Percentiles rank a stretch among this genome's conserved stretches.
phyloP scores from a whole-genome alignment of 2,888 invertebrate genomes.

The Sericinus montela region DNA sequence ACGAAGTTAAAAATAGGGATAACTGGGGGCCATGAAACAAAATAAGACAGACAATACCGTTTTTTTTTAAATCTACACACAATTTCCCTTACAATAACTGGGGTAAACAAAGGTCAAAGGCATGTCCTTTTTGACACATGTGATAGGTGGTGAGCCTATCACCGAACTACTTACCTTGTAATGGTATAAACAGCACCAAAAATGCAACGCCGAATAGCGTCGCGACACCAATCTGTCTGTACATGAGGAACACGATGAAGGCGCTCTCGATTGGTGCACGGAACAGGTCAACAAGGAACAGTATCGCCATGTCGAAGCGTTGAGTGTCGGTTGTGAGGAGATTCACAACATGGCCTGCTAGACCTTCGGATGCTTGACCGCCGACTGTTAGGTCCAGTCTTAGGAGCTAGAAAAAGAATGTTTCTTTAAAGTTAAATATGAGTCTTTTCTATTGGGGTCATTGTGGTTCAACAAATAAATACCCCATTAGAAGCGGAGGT shows the following conservation, averaged over 20 bases:
- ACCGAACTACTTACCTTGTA: constrained; percentile 76
- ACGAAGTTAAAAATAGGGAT: no score
- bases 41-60: no score
- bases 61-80: no score
- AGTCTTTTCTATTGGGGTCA: no score
- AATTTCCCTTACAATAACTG: no score
- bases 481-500: no score
- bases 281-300: constrained; percentile 91
- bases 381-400: constrained; percentile 83
- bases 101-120: no score
- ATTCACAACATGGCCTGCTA: constrained; percentile 85
- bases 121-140: no score
- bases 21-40: no score
- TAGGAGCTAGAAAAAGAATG: constrained; percentile 78
- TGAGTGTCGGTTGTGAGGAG: constrained; percentile 92
- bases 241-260: constrained; percentile 87
- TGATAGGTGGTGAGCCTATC: no score
- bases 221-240: constrained; percentile 77
- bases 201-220: constrained; percentile 80
- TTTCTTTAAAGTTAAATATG: no score
- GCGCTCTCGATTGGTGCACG: constrained; percentile 89
- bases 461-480: no score
- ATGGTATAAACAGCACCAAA: constrained; percentile 79
- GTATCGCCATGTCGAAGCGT: constrained; percentile 89
- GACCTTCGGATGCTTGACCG: constrained; percentile 78